Percentiles rank a stretch among this genome's conserved stretches.
phyloP scores from a whole-genome alignment of 2,797 vertebrate species.

The Peromyscus attwateri region DNA sequence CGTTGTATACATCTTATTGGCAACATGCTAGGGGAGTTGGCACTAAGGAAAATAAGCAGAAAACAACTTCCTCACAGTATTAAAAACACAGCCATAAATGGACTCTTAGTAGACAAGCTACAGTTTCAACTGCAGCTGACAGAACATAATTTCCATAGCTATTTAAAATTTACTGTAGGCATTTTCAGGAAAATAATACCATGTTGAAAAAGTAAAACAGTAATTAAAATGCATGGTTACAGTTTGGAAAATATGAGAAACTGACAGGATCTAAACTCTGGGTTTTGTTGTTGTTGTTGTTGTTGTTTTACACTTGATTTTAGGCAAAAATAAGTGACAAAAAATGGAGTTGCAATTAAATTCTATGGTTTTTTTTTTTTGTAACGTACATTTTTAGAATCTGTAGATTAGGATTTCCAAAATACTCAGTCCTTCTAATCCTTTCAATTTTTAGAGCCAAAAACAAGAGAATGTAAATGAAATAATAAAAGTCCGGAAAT shows the following conservation, averaged over 20 bases:
- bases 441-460: conserved; percentile 40
- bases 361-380: neutral
- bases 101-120: conserved; percentile 10
- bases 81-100: neutral
- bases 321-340: neutral
- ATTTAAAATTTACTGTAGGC: conserved; percentile 33
- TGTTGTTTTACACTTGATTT: neutral
- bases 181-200: conserved; percentile 5
- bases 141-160: conserved; percentile 48
- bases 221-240: conserved; percentile 30
- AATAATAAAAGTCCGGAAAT: neutral
- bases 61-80: neutral
- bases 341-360: neutral
- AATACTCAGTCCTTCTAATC: conserved; percentile 19
- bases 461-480: neutral
- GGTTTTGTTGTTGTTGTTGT: neutral
- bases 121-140: neutral
- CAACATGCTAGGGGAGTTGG: neutral
- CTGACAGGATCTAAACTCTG: conserved; percentile 32
- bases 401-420: conserved; percentile 28
- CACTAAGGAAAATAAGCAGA: conserved; percentile 23
- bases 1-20: neutral
- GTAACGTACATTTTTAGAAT: conserved; percentile 56
- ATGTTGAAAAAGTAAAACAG: conserved; percentile 54
- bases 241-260: conserved; percentile 58